Evolutionary conservation across 2,113 vertebrate species (phyloP).

Genomic region (Dinomys branickii): DNA sequence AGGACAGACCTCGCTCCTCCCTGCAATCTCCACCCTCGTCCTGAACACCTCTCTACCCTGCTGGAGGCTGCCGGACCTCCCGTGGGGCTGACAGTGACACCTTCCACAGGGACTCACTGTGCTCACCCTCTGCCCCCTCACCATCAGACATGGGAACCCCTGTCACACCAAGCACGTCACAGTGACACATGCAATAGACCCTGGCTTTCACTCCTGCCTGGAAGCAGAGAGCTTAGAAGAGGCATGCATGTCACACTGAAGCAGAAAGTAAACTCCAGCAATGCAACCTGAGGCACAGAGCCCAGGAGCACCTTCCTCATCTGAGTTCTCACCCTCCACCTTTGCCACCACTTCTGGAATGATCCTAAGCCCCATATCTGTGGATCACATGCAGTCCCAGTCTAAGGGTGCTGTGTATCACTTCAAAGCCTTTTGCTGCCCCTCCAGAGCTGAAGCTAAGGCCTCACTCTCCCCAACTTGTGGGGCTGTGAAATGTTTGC

Average conservation of each 20-base stretch:
- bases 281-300: background rate
- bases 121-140: background rate
- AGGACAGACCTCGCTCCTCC: background rate
- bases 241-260: background rate
- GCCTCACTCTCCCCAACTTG: background rate
- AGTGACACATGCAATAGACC: no score
- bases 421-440: background rate
- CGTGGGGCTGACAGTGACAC: background rate
- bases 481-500: background rate
- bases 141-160: background rate
- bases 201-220: fast-evolving
- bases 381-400: fast-evolving
- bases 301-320: fast-evolving
- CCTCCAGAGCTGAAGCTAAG: background rate
- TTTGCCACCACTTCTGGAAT: background rate
- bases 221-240: background rate
- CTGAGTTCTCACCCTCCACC: background rate
- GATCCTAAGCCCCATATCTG: background rate
- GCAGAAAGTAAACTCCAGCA: background rate
- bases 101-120: background rate
- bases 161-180: no score
- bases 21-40: background rate
- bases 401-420: background rate
- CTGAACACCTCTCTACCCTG: background rate
- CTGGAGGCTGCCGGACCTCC: background rate